Base-by-base conservation (phyloP, 2,888 invertebrate genomes). In the Panopea generosa region DNA sequence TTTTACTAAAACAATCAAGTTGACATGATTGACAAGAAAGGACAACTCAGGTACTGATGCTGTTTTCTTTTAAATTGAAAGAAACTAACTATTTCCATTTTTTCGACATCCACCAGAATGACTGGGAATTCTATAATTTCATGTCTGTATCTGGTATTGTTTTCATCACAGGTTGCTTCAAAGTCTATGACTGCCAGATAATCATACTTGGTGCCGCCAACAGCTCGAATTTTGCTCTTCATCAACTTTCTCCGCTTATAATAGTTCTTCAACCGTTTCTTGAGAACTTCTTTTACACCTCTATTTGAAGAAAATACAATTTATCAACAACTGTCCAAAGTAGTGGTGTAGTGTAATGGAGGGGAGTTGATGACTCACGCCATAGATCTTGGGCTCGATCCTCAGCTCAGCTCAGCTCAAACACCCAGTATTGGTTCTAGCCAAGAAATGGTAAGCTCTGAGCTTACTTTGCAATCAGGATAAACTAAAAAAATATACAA, bases 71-170 rank as follows among this genome's bases (percentile, higher is more conserved):
- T 11, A 33, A 33, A 33, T 4, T 33, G 11, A 11, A 33, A 50
- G 18, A 9, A 43, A 84, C 90, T 87, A 82, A 92, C 93, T 61
- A 92, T 84, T 71, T 82, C 68, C 66, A 83, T 83, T 47, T 83
- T 84, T 27, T 86, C 73, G 2, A 92, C 89, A 83, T 93, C 91
- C 6, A 95, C 89, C 2, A 95, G 88, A n/a, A 95, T 93, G 1
- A 94, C 94, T 0, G 95, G 95, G 86, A 95, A 94, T 86, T 95
- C 94, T 73, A 95, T 95, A 71, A 95, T 95, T 89, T 95, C 95
- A 89, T 94, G 94, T 43, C 92, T 91, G 85, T 92, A 93, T 79
- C 86, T 75, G 3, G 79, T 76, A 61, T 88, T 88, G 70, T 90
- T 87, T n/a, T 86, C 87, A 49, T 92, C 92, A 86, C 95, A 95